Evolutionary conservation across 2,888 invertebrate species (phyloP).

Genomic region (Calliphora vomitoria): DNA sequence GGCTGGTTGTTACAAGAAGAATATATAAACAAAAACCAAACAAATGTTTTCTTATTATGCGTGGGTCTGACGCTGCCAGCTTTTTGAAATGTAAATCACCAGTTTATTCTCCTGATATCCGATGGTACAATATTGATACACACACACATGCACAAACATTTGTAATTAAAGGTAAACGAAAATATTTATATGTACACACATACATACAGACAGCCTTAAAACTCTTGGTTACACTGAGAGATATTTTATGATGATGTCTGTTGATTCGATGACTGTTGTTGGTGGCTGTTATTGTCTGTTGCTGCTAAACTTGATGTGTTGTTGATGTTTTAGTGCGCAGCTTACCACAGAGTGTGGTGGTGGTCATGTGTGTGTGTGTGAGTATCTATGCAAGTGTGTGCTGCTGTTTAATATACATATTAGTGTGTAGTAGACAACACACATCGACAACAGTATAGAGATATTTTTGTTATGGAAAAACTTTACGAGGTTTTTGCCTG

Average conservation of each 20-base stretch:
- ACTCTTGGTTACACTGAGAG: conserved; percentile 21
- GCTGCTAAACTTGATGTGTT: conserved; percentile 40
- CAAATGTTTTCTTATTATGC: conserved; percentile 2
- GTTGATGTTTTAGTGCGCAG: conserved; percentile 65
- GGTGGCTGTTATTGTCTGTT: conserved; percentile 25
- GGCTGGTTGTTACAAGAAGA: neutral
- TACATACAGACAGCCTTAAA: neutral
- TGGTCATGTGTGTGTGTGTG: neutral
- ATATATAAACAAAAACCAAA: conserved; percentile 26
- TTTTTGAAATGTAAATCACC: neutral
- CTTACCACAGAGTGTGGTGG: conserved; percentile 65
- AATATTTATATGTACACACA: neutral
- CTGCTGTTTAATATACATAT: conserved; percentile 15
- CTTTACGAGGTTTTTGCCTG: conserved; percentile 75
- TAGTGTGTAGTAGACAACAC: conserved; percentile 11
- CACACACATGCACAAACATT: neutral
- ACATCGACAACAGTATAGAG: conserved; percentile 18
- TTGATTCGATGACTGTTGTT: neutral
- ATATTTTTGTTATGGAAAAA: conserved; percentile 61
- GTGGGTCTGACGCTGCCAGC: neutral
- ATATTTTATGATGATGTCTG: conserved; percentile 6
- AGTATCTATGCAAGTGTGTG: conserved; percentile 31
- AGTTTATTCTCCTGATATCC: conserved; percentile 50
- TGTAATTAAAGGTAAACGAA: neutral
- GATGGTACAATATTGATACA: conserved; percentile 24